Conservation (phyloP, 2,113 vertebrate species). For the Sclerurus mexicanus region DNA sequence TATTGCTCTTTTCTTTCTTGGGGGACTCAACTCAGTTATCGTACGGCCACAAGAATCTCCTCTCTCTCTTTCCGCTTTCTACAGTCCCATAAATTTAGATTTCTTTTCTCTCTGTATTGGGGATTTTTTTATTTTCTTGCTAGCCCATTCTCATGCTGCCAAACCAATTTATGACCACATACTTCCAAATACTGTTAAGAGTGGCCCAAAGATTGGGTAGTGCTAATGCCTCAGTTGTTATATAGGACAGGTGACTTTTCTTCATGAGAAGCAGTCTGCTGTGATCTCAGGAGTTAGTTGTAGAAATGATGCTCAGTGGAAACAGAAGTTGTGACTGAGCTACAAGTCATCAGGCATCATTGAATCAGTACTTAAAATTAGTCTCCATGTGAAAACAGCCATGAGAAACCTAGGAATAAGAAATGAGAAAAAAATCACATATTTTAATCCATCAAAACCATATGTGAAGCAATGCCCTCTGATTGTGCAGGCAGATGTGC, state of each 20-base stretch:
- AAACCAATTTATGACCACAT: not conserved
- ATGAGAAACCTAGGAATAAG: not conserved
- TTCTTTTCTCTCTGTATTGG: not conserved
- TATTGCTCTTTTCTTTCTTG: not conserved
- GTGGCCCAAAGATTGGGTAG: not conserved
- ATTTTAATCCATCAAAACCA: conserved; percentile 2
- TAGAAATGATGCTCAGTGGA: not conserved
- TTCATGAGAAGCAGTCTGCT: not conserved
- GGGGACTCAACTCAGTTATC: not conserved
- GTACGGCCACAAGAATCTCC: not conserved
- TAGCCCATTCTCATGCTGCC: not conserved
- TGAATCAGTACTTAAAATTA: not conserved
- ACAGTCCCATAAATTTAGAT: not conserved
- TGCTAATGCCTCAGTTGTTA: not conserved
- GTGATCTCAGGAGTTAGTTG: not conserved
- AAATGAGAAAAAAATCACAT: not conserved
- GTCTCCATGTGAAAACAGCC: not conserved
- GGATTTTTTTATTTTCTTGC: not conserved
- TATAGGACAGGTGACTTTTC: not conserved
- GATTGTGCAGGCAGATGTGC: not conserved
- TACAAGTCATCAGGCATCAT: not conserved
- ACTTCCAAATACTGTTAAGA: not conserved
- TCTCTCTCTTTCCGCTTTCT: not conserved
- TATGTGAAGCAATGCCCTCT: not conserved
- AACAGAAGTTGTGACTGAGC: not conserved